Percentiles rank a stretch among this genome's conserved stretches.
These are phyloP conservation scores for Onychomys leucogaster DNA, from an alignment of 2,797 vertebrate species.

Conservation along the genomic window DNA sequence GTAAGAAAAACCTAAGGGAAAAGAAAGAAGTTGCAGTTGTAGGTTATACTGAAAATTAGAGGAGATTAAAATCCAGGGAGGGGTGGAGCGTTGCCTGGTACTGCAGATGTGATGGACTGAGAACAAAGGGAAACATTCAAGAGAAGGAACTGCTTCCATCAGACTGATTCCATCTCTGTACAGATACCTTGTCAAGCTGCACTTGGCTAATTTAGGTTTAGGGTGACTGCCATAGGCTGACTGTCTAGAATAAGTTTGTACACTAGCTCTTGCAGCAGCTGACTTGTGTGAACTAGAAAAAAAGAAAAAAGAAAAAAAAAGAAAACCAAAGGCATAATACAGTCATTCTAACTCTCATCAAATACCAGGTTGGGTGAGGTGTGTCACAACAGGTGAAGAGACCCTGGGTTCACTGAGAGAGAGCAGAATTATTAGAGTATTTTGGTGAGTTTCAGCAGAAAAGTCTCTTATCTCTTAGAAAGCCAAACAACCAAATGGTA, in stretches of 20 bases:
- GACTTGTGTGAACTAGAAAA: not conserved
- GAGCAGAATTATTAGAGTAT: not conserved
- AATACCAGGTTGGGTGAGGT: not conserved
- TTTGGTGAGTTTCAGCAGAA: not conserved
- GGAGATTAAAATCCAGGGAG: not conserved
- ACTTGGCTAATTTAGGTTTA: not conserved
- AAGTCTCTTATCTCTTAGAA: not conserved
- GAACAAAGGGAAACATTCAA: not conserved
- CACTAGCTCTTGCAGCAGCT: not conserved
- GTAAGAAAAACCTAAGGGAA: slow-evolving; percentile 25
- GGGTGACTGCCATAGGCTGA: not conserved
- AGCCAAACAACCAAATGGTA: not conserved
- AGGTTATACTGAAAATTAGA: not conserved
- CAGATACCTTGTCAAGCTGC: not conserved
- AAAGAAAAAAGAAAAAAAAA: not conserved
- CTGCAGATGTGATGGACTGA: not conserved
- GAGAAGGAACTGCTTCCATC: not conserved
- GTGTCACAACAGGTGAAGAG: not conserved
- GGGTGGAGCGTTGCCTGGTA: not conserved
- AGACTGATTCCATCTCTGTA: not conserved
- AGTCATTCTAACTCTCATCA: not conserved
- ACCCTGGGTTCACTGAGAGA: not conserved
- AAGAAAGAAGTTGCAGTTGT: slow-evolving; percentile 7
- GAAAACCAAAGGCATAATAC: not conserved
- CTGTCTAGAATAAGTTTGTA: not conserved